Base-by-base conservation (phyloP, 2,888 invertebrate genomes). In the Arenicola marina region DNA sequence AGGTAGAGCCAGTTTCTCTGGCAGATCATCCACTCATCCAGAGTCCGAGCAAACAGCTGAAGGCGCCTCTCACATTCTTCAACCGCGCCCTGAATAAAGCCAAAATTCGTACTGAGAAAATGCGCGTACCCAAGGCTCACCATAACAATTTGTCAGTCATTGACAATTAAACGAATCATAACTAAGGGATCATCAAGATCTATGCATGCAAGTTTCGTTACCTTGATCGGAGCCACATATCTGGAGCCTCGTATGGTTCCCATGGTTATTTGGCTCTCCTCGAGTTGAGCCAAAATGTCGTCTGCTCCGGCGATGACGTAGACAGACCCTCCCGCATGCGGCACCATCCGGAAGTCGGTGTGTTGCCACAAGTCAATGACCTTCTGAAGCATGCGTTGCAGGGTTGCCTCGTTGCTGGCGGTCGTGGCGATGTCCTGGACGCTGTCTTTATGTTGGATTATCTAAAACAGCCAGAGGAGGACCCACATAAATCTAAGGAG, bases 1-100 rank as follows among this genome's bases (percentile, higher is more conserved):
- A 83, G 72, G 70, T 83, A 83, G 2, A 83, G 69, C 80, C 81
- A 83, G 73, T 81, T 81, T 56, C 82, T 71, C 69, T 83, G 83
- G 66, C 82, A 83, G 26, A 70, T 77, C 72, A 83, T 75, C 83
- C 83, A 83, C 70, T 82, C 82, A 60, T 83, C 83, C 57, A 83
- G 67, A 1, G 83, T 82, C 48, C 79, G 74, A 1, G 80, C 73
- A 69, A 83, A 82, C 56, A 80, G 75, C 46, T 75, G 73, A 55
- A 83, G 72, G 59, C 79, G 77, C 43, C 82, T 71, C 68, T 83
- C 83, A 82, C 83, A 83, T 59, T 83, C 81, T 56, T 82, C 82
- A 3, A 83, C 83, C 58, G 72, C 66, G 18, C 62, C 67, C 77
- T 73, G 62, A 1, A 55, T n/a, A n/a, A n/a, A n/a, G n/a, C n/a